These are phyloP conservation scores for Camptogramma bilineatum DNA, from an alignment of 2,888 invertebrate genomes.

Conservation along the genomic window DNA sequence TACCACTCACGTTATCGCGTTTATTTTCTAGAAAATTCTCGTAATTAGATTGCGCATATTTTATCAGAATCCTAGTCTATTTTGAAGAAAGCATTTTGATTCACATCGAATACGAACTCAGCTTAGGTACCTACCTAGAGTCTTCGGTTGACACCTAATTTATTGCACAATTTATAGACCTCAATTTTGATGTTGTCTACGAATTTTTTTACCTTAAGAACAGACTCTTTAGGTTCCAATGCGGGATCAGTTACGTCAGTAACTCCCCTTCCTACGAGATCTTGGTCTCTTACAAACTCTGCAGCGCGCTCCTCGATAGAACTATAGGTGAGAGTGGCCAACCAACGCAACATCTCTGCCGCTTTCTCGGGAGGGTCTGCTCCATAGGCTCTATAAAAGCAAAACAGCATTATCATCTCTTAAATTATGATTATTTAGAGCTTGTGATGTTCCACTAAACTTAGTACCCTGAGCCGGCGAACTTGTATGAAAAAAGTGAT, in stretches of 20 bases:
- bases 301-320: slow-evolving; percentile 63
- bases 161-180: background rate
- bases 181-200: background rate
- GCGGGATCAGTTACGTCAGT: slow-evolving; percentile 51
- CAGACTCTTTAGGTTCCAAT: slow-evolving; percentile 67
- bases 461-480: too few species aligned
- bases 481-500: too few species aligned
- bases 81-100: too few species aligned
- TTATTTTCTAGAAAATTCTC: too few species aligned
- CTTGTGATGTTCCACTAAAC: too few species aligned
- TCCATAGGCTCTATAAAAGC: slow-evolving; percentile 55
- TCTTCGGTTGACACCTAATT: too few species aligned
- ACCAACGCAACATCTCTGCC: slow-evolving; percentile 72
- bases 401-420: background rate
- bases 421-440: background rate
- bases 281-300: slow-evolving; percentile 58
- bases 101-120: too few species aligned
- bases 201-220: slow-evolving; percentile 63
- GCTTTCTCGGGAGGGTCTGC: slow-evolving; percentile 63
- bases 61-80: too few species aligned
- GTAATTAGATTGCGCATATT: too few species aligned
- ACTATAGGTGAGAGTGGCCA: slow-evolving; percentile 74
- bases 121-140: background rate
- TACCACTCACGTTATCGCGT: too few species aligned
- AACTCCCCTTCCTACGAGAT: slow-evolving; percentile 55